phyloP scores from a whole-genome alignment of 2,797 vertebrate genomes.

The Amphiprion clarkii region DNA sequence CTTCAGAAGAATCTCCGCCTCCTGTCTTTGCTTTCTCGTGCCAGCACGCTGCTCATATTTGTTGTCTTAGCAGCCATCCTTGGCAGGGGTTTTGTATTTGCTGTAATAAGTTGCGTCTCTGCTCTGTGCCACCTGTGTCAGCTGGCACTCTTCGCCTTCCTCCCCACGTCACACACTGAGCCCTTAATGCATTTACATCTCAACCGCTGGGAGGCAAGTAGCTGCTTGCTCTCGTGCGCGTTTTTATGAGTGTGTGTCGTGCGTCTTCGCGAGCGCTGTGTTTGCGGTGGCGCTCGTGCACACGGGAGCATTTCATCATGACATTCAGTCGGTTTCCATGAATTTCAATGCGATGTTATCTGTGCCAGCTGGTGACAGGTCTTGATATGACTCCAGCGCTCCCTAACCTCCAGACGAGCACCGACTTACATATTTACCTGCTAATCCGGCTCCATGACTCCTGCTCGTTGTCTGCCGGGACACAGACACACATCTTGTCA shows the following conservation, averaged over 20 bases:
- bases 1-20: constrained; percentile 37
- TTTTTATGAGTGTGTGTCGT: constrained; percentile 30
- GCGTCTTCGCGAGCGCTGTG: constrained; percentile 41
- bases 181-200: constrained; percentile 73
- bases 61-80: constrained; percentile 72
- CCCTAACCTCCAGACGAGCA: constrained; percentile 51
- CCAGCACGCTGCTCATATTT: constrained; percentile 66
- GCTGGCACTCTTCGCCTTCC: constrained; percentile 64
- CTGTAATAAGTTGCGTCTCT: constrained; percentile 76
- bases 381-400: constrained; percentile 54
- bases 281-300: constrained; percentile 18
- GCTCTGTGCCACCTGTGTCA: constrained; percentile 77
- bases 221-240: constrained; percentile 51
- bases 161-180: constrained; percentile 67
- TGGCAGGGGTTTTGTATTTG: constrained; percentile 68
- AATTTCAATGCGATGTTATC: constrained; percentile 69
- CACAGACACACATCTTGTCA: constrained; percentile 25
- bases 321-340: constrained; percentile 44
- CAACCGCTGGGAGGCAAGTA: constrained; percentile 64
- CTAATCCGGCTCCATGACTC: constrained; percentile 43
- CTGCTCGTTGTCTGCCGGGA: constrained; percentile 11
- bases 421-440: constrained; percentile 62
- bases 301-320: constrained; percentile 38
- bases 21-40: constrained; percentile 38
- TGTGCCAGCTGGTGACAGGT: constrained; percentile 68